Evolutionary conservation across 2,113 vertebrate species (phyloP), one percentile per base, ranked within the genome.

Genomic region (Toxotes jaculatrix): DNA sequence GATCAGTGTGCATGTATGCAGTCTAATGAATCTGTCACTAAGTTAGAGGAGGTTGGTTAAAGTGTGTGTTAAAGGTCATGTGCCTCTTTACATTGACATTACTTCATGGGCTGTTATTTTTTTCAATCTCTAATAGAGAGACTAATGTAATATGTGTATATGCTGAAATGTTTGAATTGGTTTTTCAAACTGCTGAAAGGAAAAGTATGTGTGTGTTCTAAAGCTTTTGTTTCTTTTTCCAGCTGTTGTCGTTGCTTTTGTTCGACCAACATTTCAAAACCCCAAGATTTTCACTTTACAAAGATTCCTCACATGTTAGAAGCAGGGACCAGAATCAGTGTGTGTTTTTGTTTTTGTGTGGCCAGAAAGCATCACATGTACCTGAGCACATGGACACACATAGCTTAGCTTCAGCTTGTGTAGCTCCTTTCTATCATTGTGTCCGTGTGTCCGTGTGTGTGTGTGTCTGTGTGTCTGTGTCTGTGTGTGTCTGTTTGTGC

Each of bases 11-110:
- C 69, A 85, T 62, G 91, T 81, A 77, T 49, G 60, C 60, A 51
- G 59, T 40, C 76, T 91, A 83, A 91, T 92, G 82, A 89, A 92
- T 85, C 66, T 82, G 85, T 77, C 67, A 85, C 77, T 65, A 88
- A 80, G 69, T 89, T 83, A 77, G 69, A 75, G 68, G 79, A 40
- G 66, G 53, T 56, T 77, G 67, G 79, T 32, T 1, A 49, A 89
- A 85, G 1, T 36, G 32, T 68, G 68, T 61, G 1, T 56, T 66
- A 73, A 45, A 67, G 49, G 68, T 69, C 31, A 69, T 16, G 14
- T 51, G 49, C 36, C 32, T 76, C 31, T 70, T 87, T 69, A 62
- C 36, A 66, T 38, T 42, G 34, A 59, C 5, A 36, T 68, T 14
- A 51, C 34, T 63, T 74, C 16, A 57, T 51, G 31, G 0, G 43